Conservation (phyloP, 1,140 invertebrate genomes). For the Heterodera schachtii region DNA sequence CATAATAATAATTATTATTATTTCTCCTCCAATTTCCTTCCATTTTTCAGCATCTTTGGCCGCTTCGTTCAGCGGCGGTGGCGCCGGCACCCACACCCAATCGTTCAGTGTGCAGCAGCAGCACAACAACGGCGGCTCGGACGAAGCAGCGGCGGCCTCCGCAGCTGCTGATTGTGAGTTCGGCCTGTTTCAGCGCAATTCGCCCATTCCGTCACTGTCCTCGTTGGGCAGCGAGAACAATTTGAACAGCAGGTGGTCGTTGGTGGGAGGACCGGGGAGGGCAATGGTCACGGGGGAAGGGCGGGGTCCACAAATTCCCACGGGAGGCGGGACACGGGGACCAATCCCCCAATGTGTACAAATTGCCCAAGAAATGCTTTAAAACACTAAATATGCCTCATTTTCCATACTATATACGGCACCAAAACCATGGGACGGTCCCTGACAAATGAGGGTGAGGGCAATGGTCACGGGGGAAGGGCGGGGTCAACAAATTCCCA, state of each 20-base stretch:
- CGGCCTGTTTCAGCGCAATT: slow-evolving; percentile 10
- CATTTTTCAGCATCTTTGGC: slow-evolving; percentile 3
- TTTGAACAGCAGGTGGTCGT: slow-evolving; percentile 15
- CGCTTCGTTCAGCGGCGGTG: slow-evolving; percentile 4
- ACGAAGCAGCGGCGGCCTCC: background rate
- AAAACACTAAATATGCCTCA: too few species aligned
- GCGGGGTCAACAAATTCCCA: too few species aligned
- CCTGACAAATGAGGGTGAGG: too few species aligned
- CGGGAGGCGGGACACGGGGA: too few species aligned
- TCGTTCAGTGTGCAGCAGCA: background rate
- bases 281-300: background rate
- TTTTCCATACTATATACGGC: too few species aligned
- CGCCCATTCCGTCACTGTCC: slow-evolving; percentile 20
- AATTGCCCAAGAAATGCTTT: too few species aligned
- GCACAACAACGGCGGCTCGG: background rate
- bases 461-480: too few species aligned
- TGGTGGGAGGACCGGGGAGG: background rate
- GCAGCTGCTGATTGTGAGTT: background rate
- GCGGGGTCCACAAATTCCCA: too few species aligned
- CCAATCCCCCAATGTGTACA: too few species aligned
- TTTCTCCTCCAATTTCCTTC: background rate
- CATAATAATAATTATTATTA: too few species aligned
- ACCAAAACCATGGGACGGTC: too few species aligned
- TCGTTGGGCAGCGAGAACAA: slow-evolving; percentile 25
- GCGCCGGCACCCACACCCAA: background rate